Base-by-base conservation (phyloP, 2,797 vertebrate species). In the Poecilia picta region DNA sequence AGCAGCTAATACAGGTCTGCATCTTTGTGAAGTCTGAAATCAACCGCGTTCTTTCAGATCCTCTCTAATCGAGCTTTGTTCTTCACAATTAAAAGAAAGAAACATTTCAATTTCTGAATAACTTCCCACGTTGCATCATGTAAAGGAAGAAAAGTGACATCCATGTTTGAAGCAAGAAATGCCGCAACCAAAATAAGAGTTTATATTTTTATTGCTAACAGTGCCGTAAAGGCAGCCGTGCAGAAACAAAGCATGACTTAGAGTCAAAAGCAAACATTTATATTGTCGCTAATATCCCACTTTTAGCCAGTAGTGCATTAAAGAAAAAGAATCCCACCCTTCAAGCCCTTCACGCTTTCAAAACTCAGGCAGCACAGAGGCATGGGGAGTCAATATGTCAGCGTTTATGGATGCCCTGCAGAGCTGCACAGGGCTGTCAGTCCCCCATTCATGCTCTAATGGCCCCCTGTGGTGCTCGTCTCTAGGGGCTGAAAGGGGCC, bases 391-490 rank as follows among this genome's bases (percentile, higher is more conserved):
- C 96, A 97, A 97, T 96, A 94, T 97, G 96, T 97, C 95, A 96
- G 96, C 94, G 83, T 97, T 97, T 97, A 97, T 97, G 96, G 97
- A 97, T 97, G 96, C 96, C 97, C 95, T 94, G 94, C 94, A 74
- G 96, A 94, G 95, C 95, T 91, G 94, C 93, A 85, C 95, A 85
- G 96, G 95, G 94, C 95, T 98, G 97, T 97, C 97, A 98, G 95
- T 93, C 86, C 93, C 93, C 94, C 93, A 97, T 98, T 98, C 96
- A 98, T 94, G 90, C 93, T 84, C 91, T 94, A 94, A 95, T 95
- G 96, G 96, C 96, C 97, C 97, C 97, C 97, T 94, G 97, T 96
- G 97, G 97, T 96, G 97, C 93, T 82, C 92, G 95, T 96, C 96
- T 96, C 95, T 97, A 94, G 76, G 89, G 90, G 90, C 96, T 96